phyloP scores from a whole-genome alignment of 2,797 vertebrate species.

The Alectoris magna region DNA sequence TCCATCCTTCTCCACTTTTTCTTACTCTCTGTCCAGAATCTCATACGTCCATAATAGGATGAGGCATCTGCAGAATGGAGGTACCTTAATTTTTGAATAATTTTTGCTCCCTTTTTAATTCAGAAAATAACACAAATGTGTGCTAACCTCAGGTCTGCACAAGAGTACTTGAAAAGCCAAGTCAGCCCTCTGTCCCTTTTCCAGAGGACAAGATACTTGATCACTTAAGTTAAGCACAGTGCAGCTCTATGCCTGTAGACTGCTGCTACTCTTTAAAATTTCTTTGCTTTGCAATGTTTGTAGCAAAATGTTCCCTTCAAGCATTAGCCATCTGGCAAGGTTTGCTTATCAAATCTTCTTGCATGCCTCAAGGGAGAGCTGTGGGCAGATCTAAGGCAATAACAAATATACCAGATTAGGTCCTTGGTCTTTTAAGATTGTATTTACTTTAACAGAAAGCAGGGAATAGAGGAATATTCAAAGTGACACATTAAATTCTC shows the following conservation, averaged over 20 bases:
- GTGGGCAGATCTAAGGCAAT: conserved; percentile 43
- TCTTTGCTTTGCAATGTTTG: neutral
- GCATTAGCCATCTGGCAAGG: conserved; percentile 39
- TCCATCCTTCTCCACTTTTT: neutral
- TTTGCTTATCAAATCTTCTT: conserved; percentile 31
- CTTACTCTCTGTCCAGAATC: neutral
- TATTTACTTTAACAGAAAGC: neutral
- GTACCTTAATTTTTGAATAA: neutral
- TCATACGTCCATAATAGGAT: fast-evolving
- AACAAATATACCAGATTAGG: conserved; percentile 24
- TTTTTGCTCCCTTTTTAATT: neutral
- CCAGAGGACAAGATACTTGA: neutral
- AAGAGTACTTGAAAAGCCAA: neutral
- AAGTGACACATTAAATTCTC: neutral
- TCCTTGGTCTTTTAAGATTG: neutral
- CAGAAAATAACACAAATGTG: neutral
- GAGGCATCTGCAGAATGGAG: neutral
- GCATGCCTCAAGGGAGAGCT: conserved; percentile 12
- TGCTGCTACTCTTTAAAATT: neutral
- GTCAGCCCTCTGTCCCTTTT: neutral
- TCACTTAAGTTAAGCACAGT: fast-evolving
- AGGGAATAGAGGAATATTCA: neutral
- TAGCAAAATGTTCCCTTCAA: conserved; percentile 17
- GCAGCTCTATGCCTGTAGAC: neutral
- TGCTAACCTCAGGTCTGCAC: neutral